phyloP scores from a whole-genome alignment of 2,888 invertebrate species.

The Ashinkailepas kermadecensis region DNA sequence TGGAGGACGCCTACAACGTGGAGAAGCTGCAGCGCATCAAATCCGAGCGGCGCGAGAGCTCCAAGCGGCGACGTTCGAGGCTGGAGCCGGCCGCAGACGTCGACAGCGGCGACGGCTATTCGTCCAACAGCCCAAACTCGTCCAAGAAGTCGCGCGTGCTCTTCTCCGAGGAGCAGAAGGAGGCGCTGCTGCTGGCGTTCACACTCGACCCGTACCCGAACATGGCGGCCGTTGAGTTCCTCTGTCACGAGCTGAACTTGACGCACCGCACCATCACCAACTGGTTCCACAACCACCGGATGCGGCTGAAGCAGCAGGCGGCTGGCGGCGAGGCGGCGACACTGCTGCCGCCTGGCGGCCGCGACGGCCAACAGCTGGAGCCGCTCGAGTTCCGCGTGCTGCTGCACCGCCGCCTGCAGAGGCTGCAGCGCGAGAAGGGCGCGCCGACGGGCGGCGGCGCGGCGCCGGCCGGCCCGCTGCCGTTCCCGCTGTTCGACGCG shows the following conservation, averaged over 20 bases:
- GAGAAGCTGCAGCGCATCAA: constrained; percentile 57
- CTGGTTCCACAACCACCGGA: constrained; percentile 99
- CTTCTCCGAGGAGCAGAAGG: constrained; percentile 97
- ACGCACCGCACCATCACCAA: constrained; percentile 95
- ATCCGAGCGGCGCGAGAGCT: constrained; percentile 78
- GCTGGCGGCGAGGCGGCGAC: constrained; percentile 27
- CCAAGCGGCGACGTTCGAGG: constrained; percentile 65
- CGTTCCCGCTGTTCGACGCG: constrained; percentile 29
- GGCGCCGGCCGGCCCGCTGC: constrained; percentile 44
- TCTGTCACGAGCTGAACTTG: constrained; percentile 81
- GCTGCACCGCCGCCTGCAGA: constrained; percentile 78
- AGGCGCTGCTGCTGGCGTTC: constrained; percentile 87
- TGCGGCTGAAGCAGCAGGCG: constrained; percentile 75
- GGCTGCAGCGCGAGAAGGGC: constrained; percentile 65
- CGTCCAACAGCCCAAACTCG: constrained; percentile 47
- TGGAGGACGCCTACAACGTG: constrained; percentile 89
- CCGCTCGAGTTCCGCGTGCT: constrained; percentile 83
- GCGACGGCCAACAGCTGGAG: constrained; percentile 54
- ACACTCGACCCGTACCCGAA: constrained; percentile 95
- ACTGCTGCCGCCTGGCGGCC: constrained; percentile 28
- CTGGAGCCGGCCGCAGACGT: constrained; percentile 64
- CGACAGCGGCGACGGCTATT: constrained; percentile 68
- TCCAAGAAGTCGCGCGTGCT: constrained; percentile 90
- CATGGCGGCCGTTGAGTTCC: constrained; percentile 88
- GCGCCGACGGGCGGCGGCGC: constrained; percentile 51